A percentile compares a stretch with the other conserved stretches of the same genome.
Evolutionary conservation across 2,888 invertebrate species (phyloP).

Genomic region (Muscina levida): DNA sequence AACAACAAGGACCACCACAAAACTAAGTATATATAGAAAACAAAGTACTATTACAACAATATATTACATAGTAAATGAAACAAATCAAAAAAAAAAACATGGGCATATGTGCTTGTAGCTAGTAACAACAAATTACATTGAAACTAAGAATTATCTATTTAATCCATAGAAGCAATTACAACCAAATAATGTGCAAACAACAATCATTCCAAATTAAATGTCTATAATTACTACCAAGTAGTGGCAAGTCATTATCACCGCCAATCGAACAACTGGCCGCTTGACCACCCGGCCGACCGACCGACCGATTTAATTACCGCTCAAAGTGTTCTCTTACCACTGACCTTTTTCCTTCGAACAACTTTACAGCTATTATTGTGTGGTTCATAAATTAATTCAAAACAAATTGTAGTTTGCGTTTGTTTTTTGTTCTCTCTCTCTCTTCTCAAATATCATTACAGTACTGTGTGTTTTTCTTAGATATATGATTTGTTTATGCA

Average conservation of each 20-base stretch:
- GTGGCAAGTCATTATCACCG: slow-evolving; percentile 20
- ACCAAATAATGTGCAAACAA: slow-evolving; percentile 14
- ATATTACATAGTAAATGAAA: slow-evolving; percentile 1
- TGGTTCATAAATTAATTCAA: background rate
- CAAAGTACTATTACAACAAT: slow-evolving; percentile 42
- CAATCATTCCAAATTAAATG: slow-evolving; percentile 24
- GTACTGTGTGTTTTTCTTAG: background rate
- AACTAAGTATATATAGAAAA: slow-evolving; percentile 30
- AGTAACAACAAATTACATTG: slow-evolving; percentile 23
- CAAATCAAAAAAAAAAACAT: no score
- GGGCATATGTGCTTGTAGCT: no score
- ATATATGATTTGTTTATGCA: background rate
- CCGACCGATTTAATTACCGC: background rate
- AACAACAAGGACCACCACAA: no score
- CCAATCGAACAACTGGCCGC: background rate
- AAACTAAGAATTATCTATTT: slow-evolving; percentile 40
- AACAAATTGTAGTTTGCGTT: slow-evolving; percentile 15
- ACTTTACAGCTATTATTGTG: background rate
- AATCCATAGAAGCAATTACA: slow-evolving; percentile 39
- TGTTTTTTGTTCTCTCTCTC: no score
- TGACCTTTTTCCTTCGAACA: slow-evolving; percentile 22
- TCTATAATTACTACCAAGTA: slow-evolving; percentile 5
- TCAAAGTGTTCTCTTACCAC: slow-evolving; percentile 1
- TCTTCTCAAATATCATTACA: slow-evolving; percentile 16
- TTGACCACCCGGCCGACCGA: background rate